Evolutionary conservation across 1,140 invertebrate genomes (phyloP), one percentile per base, ranked within the genome.

Genomic region (Penaeus indicus): DNA sequence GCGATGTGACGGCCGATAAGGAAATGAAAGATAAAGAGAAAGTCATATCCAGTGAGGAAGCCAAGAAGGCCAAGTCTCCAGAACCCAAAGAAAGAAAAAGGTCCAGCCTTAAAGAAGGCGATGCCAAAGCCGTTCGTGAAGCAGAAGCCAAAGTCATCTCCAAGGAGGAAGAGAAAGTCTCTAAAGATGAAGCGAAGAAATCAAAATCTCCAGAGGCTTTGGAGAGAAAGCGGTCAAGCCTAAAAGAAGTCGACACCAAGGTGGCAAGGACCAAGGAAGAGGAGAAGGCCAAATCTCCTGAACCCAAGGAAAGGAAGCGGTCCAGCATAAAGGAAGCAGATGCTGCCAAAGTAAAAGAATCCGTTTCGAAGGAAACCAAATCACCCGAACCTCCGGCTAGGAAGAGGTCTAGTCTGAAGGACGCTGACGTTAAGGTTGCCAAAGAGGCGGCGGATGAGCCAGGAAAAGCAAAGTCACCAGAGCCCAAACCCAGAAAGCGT

Each of bases 371-470:
- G 54, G 54, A 75, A 25, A 32, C 72, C 13, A 75, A 83, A 42
- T 54, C 86, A 5, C 63, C 61, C 22, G 79, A 82, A 72, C 27
- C 63, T 1, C 75, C 22, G 21, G 47, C 47, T 47, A 83, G 80
- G 60, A 83, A 82, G 42, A 78, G 79, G n/a, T 87, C 85, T 1
- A 87, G 85, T 69, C 13, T 82, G 21, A 87, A 61, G 54, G 85
- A 87, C 2, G 64, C 60, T 27, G 85, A 87, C 22, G 69, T 75
- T 38, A 75, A 75, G 72, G 62, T n/a, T 21, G 27, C 61, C 22
- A 32, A 32, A 38, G 62, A 83, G 32, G 62, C 25, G 64, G 62
- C 13, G 61, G 32, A 61, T 22, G 22, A 83, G 60, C 47, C 42
- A 25, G n/a, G 10, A 54, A 54, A 54, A 8, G 54, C 54, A 54